phyloP scores from a whole-genome alignment of 2,888 invertebrate genomes.

The Ischnura elegans region DNA sequence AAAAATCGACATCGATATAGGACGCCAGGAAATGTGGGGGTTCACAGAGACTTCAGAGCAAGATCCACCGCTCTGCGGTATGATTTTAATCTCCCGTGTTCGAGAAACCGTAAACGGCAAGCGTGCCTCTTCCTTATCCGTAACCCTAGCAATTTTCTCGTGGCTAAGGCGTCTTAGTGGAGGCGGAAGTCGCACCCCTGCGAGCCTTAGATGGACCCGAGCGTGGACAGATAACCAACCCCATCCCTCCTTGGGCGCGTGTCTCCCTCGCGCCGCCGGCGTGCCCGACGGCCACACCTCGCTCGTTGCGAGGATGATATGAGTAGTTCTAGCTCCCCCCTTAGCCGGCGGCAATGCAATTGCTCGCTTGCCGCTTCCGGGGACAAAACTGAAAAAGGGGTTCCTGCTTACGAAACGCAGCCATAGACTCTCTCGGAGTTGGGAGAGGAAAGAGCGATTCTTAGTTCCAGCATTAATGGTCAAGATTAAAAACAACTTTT shows the following conservation, averaged over 20 bases:
- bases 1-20: too few species aligned
- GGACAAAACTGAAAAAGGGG: not conserved
- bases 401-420: conserved; percentile 22
- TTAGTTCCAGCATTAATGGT: too few species aligned
- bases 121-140: not conserved
- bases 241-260: not conserved
- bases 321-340: not conserved
- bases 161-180: not conserved
- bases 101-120: not conserved
- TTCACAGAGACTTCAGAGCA: not conserved
- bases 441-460: too few species aligned
- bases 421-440: too few species aligned
- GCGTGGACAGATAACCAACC: not conserved
- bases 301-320: not conserved
- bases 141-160: not conserved
- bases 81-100: not conserved
- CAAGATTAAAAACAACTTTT: too few species aligned
- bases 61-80: not conserved
- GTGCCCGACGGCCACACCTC: too few species aligned
- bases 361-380: not conserved
- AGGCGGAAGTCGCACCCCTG: not conserved
- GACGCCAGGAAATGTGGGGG: not conserved
- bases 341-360: not conserved
- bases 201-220: not conserved
- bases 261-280: not conserved